Percentiles rank a stretch among this genome's conserved stretches.
These are phyloP conservation scores for Ellobius talpinus DNA, from an alignment of 2,113 vertebrate species.

Conservation along the genomic window DNA sequence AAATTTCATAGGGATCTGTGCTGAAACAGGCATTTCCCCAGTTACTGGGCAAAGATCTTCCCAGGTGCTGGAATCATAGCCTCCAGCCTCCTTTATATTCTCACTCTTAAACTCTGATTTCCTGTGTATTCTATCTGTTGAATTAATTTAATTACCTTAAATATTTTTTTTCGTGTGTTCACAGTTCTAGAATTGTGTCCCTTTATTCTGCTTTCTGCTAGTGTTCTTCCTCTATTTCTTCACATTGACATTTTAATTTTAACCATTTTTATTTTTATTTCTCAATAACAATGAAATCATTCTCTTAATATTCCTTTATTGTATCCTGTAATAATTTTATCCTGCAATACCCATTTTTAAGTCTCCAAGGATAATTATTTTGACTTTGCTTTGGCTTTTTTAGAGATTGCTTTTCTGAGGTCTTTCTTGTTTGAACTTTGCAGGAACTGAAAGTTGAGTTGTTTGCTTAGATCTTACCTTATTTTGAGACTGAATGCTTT, in stretches of 20 bases:
- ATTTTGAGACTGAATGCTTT: neutral
- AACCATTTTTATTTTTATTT: constrained; percentile 37
- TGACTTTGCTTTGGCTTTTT: neutral
- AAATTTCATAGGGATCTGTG: neutral
- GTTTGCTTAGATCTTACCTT: neutral
- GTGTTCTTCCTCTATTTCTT: neutral
- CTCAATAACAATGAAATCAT: constrained; percentile 13
- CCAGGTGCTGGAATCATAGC: neutral
- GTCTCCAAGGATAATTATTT: neutral
- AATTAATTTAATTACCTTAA: constrained; percentile 10
- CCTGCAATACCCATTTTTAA: neutral
- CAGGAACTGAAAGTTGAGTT: neutral
- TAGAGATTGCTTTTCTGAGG: neutral
- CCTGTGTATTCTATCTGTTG: neutral
- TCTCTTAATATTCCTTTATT: neutral
- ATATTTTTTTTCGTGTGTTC: neutral
- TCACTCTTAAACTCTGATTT: neutral
- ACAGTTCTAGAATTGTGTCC: neutral
- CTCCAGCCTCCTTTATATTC: neutral
- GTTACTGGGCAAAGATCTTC: neutral
- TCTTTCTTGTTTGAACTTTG: neutral
- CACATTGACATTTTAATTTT: constrained; percentile 41
- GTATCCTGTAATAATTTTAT: neutral
- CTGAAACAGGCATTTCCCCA: neutral
- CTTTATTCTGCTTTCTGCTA: constrained; percentile 26